Percentiles rank a stretch among this genome's conserved stretches.
Conservation (phyloP, 2,888 invertebrate genomes). For the Heliconius charithonia region DNA sequence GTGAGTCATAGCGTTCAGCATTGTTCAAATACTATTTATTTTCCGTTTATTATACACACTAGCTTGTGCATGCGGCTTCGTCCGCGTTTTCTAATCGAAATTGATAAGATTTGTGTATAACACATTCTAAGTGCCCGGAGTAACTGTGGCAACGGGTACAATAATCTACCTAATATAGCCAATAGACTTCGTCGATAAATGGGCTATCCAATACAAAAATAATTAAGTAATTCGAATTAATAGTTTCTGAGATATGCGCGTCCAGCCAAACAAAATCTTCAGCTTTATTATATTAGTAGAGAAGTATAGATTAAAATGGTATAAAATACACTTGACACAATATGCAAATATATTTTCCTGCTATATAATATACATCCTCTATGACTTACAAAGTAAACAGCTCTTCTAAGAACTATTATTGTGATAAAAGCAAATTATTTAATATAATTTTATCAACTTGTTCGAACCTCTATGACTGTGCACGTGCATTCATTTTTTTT, state of each 20-base stretch:
- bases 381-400: neutral
- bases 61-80: too few species aligned
- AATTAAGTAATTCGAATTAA: neutral
- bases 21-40: neutral
- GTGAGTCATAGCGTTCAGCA: neutral
- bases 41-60: neutral
- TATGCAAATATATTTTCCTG: neutral
- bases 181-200: neutral
- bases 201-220: neutral
- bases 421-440: neutral
- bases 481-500: neutral
- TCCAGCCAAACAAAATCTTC: neutral
- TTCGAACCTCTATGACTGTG: neutral
- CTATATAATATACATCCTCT: neutral
- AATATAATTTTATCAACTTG: neutral
- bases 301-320: neutral
- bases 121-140: too few species aligned
- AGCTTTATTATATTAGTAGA: too few species aligned
- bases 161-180: neutral
- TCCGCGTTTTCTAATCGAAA: too few species aligned
- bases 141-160: too few species aligned
- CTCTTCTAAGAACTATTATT: neutral
- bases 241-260: neutral
- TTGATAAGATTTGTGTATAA: too few species aligned
- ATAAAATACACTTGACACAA: neutral